These are phyloP conservation scores for Orthosia gothica DNA, from an alignment of 2,888 invertebrate species.

Conservation along the genomic window DNA sequence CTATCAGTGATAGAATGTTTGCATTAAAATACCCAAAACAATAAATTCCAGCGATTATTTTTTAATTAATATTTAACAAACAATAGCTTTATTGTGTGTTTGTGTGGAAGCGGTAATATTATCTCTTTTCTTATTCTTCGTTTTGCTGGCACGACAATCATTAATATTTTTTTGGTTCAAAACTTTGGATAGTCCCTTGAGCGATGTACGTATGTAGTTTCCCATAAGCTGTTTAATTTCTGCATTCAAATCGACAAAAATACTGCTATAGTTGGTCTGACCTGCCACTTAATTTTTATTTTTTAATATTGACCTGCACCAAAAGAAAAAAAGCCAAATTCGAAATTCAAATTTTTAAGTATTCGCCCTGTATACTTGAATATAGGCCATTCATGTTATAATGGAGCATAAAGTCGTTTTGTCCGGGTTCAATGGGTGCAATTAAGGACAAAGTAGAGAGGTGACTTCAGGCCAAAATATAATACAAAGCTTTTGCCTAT, in stretches of 20 bases:
- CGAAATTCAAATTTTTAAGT: slow-evolving; percentile 7
- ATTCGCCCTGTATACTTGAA: slow-evolving; percentile 57
- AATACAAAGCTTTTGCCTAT: slow-evolving; percentile 36
- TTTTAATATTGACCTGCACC: slow-evolving; percentile 1
- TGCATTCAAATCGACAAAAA: neutral
- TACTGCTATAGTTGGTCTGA: neutral
- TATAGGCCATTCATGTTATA: slow-evolving; percentile 67
- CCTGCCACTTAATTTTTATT: neutral
- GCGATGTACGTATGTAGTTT: no score
- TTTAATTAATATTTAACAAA: no score
- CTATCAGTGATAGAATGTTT: no score
- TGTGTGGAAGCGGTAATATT: no score
- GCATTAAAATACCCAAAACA: no score
- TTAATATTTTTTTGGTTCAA: no score
- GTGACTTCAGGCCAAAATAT: slow-evolving; percentile 68
- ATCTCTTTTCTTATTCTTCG: no score
- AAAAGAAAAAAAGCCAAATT: slow-evolving; percentile 3
- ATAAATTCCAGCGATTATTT: no score
- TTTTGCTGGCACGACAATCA: no score
- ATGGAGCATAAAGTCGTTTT: slow-evolving; percentile 70
- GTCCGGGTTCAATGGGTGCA: slow-evolving; percentile 74
- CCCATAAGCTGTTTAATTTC: no score
- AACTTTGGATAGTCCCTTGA: no score
- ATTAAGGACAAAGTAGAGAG: slow-evolving; percentile 70
- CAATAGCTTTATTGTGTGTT: no score